Evolutionary conservation across 2,797 vertebrate genomes (phyloP).

Genomic region (Tapirus indicus): DNA sequence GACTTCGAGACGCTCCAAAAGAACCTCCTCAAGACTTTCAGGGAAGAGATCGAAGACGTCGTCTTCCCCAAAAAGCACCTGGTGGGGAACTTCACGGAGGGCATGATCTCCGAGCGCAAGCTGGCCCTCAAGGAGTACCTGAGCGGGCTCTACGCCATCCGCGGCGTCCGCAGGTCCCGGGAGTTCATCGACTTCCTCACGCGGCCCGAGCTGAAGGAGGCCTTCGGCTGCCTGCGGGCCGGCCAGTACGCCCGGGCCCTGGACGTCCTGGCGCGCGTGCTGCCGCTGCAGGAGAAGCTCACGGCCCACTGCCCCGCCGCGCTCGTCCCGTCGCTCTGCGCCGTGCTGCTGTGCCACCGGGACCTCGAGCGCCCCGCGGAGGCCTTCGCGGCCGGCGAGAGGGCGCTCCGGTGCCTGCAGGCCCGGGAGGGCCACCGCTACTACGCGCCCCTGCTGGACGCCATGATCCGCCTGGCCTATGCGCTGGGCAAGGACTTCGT

Average conservation of each 20-base stretch:
- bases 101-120: conserved; percentile 91
- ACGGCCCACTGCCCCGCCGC: conserved; percentile 87
- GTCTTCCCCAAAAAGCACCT: conserved; percentile 93
- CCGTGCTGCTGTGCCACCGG: conserved; percentile 93
- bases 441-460: conserved; percentile 90
- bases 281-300: conserved; percentile 93
- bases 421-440: conserved; percentile 88
- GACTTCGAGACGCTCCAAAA: conserved; percentile 94
- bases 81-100: conserved; percentile 91
- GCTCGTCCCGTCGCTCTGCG: conserved; percentile 91
- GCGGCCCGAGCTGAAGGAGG: conserved; percentile 90
- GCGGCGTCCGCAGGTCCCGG: conserved; percentile 89
- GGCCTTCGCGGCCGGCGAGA: conserved; percentile 91
- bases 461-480: conserved; percentile 93
- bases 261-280: conserved; percentile 87
- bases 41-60: conserved; percentile 94
- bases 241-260: conserved; percentile 92
- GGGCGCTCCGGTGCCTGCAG: conserved; percentile 88
- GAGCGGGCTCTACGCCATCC: conserved; percentile 88
- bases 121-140: conserved; percentile 94
- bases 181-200: conserved; percentile 92
- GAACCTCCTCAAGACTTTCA: conserved; percentile 90
- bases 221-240: conserved; percentile 91
- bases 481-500: conserved; percentile 92
- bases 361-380: conserved; percentile 90